Evolutionary conservation across 2,888 invertebrate genomes (phyloP).

Genomic region (Drosophila quinaria): DNA sequence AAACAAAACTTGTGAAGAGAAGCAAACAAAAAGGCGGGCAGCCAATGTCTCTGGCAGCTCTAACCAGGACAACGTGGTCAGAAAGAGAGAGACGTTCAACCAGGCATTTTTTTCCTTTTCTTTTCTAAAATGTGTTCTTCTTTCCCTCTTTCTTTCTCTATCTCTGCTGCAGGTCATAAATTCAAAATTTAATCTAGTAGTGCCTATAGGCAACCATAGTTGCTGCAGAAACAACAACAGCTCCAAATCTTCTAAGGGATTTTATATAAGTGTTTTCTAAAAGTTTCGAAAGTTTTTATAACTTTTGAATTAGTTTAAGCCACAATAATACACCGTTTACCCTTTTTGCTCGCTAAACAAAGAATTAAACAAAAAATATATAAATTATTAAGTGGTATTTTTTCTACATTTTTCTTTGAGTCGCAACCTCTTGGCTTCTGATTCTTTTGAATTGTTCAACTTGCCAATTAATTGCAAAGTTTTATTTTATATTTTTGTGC

Average conservation of each 20-base stretch:
- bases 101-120: constrained; percentile 3
- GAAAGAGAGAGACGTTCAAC: constrained; percentile 1
- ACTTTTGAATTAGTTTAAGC: constrained; percentile 12
- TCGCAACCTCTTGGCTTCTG: not conserved
- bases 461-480: constrained; percentile 57
- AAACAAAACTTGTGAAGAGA: constrained; percentile 33
- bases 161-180: constrained; percentile 21
- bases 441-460: constrained; percentile 28
- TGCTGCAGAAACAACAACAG: constrained; percentile 9
- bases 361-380: constrained; percentile 9
- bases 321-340: not conserved
- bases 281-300: constrained; percentile 8
- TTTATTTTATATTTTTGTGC: constrained; percentile 57
- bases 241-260: constrained; percentile 1
- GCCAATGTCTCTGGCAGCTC: constrained; percentile 52
- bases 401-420: constrained; percentile 36
- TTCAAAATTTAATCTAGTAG: constrained; percentile 38
- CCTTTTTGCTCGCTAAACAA: constrained; percentile 4
- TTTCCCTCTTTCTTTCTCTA: not conserved
- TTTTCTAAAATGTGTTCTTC: not conserved
- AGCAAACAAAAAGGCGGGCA: constrained; percentile 39
- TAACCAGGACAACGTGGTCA: constrained; percentile 17
- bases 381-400: constrained; percentile 27
- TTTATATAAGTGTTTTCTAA: not conserved
- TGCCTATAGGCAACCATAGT: constrained; percentile 23